Conservation (phyloP, 2,888 invertebrate species). For the Ryuthela nishihirai region DNA sequence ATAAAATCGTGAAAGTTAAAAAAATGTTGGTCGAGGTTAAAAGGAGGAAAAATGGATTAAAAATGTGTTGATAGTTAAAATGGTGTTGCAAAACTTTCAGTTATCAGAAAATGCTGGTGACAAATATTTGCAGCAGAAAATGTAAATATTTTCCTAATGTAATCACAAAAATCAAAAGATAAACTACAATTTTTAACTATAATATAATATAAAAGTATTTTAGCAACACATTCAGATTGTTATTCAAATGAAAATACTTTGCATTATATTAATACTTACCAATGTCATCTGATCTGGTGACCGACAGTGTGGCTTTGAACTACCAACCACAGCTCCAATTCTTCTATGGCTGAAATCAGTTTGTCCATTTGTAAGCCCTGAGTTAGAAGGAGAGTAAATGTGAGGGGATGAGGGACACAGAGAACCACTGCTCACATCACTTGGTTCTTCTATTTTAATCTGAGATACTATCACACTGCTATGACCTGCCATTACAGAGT, state of each 20-base stretch:
- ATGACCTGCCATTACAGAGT: constrained; percentile 31
- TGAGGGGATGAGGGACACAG: constrained; percentile 34
- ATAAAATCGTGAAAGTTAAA: no score
- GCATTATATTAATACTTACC: constrained; percentile 11
- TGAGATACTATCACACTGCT: constrained; percentile 34
- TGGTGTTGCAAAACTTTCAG: no score
- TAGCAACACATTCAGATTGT: no score
- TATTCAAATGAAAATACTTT: neutral
- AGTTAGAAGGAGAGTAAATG: constrained; percentile 28
- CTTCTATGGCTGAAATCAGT: constrained; percentile 25
- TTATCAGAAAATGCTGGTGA: no score
- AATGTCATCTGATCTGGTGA: constrained; percentile 27
- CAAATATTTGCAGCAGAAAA: no score
- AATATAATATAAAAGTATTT: no score
- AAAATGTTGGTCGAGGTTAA: no score
- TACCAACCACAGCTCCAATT: constrained; percentile 26
- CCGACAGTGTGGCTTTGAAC: constrained; percentile 24
- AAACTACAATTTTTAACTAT: no score
- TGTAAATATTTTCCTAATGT: no score
- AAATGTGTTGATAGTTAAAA: no score
- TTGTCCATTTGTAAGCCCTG: constrained; percentile 32
- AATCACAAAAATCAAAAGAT: no score
- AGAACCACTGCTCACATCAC: constrained; percentile 34
- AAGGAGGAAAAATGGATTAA: no score
- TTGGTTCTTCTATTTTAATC: constrained; percentile 35